Evolutionary conservation across 2,113 vertebrate genomes (phyloP).

Genomic region (Mystacornis crossleyi): DNA sequence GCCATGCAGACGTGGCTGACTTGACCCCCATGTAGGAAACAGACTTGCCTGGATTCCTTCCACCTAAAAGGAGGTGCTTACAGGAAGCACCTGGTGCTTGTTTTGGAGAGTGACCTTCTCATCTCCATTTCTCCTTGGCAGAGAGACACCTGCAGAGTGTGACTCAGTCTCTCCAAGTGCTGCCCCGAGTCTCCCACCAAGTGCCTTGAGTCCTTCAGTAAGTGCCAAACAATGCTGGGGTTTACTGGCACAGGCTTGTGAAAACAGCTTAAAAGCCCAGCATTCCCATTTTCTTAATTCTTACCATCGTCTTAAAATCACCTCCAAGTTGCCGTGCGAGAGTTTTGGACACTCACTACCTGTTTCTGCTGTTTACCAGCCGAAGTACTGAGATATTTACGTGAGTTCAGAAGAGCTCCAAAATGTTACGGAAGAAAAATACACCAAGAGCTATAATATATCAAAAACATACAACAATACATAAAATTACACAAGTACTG

Average conservation of each 20-base stretch:
- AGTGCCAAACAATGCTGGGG: not conserved
- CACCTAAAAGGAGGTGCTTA: not conserved
- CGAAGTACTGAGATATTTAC: not conserved
- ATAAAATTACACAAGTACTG: not conserved
- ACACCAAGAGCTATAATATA: fast-evolving
- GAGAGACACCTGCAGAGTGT: not conserved
- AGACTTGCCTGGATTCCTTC: not conserved
- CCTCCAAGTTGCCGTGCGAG: too few relatives aligned
- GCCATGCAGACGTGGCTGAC: too few relatives aligned
- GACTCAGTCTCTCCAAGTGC: fast-evolving
- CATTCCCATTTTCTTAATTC: not conserved
- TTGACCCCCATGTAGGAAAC: fast-evolving
- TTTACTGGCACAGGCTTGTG: not conserved
- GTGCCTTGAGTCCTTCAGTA: not conserved
- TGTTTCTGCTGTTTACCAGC: not conserved
- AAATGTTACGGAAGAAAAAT: not conserved
- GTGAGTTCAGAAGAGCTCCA: not conserved
- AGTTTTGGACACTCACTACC: fast-evolving
- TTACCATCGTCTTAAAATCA: not conserved
- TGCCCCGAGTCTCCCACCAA: not conserved
- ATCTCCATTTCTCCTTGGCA: not conserved
- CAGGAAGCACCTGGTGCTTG: fast-evolving
- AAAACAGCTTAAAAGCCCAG: not conserved
- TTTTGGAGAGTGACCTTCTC: fast-evolving
- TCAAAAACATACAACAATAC: not conserved